Base-by-base conservation (phyloP, 1,140 invertebrate species). In the Nebria ingens region DNA sequence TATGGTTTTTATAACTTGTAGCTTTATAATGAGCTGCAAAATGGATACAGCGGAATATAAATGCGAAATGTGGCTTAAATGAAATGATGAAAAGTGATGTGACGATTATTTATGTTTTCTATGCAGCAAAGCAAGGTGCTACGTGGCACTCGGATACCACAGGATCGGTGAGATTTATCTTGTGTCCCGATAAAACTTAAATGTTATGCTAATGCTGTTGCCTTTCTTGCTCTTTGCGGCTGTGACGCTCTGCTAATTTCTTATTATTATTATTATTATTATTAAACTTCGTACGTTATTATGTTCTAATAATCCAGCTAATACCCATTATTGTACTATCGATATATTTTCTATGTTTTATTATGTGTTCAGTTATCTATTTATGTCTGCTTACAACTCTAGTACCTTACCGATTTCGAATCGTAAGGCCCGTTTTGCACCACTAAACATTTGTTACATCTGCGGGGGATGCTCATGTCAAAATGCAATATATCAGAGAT, bases 111-210 rank as follows among this genome's bases (percentile, higher is more conserved):
- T 56, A 0, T 52, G 19, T 61, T 56, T 59, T 57, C 58, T 54
- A 80, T 79, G 21, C 72, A 87, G 84, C 79, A 80, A 69, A 85
- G 83, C 65, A 86, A 86, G 76, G 77, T 86, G 56, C 69, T 86
- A 40, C 73, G 78, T 58, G 84, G 80, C n/a, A 71, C 80, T 15
- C 73, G 82, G 52, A 79, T 87, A 53, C 85, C 84, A 51, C 78
- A 82, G 69, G 78, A 80, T 64, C 75, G 79, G 75, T 79, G 79
- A 79, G 75, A 69, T 42, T 67, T 62, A 61, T 15, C 15, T n/a
- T 19, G 50, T 15, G 6, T 20, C 50, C 6, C 40, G 3, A 17
- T 17, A 45, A n/a, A 45, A 45, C 40, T 45, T 45, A 11, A 45
- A 45, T 45, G 15, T 45, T 45, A 45, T 45, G 40, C 40, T 45